Conservation (phyloP, 2,113 vertebrate species). For the Panthera tigris region DNA sequence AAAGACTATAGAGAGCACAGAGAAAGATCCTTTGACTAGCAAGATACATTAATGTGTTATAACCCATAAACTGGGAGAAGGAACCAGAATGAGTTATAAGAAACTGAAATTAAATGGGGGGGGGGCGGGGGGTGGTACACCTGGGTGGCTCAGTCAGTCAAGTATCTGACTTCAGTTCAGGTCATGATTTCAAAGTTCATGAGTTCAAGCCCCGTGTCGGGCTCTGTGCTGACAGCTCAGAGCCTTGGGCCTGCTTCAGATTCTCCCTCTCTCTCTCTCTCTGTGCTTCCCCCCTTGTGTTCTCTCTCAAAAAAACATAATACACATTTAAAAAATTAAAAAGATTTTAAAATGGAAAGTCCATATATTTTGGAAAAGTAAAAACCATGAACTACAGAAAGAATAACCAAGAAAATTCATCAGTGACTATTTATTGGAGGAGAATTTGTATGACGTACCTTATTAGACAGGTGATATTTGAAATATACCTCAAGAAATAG, state of each 20-base stretch:
- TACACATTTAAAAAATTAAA: too few species aligned
- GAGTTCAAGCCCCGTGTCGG: too few species aligned
- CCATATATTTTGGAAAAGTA: background rate
- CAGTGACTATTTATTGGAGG: background rate
- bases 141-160: too few species aligned
- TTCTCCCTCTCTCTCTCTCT: too few species aligned
- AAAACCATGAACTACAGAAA: background rate
- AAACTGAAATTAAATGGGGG: background rate
- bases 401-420: background rate
- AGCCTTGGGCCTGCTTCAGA: too few species aligned
- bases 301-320: too few species aligned
- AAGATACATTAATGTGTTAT: background rate
- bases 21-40: background rate
- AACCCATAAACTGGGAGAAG: background rate
- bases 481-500: background rate
- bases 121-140: rapidly evolving
- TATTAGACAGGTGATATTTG: background rate
- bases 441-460: background rate
- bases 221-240: too few species aligned
- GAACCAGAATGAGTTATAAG: background rate
- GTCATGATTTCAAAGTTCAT: too few species aligned
- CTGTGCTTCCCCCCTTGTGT: too few species aligned
- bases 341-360: background rate
- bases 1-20: background rate
- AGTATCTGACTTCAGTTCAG: too few species aligned